phyloP scores from a whole-genome alignment of 2,888 invertebrate species.

The Chrysolina oricalcia region DNA sequence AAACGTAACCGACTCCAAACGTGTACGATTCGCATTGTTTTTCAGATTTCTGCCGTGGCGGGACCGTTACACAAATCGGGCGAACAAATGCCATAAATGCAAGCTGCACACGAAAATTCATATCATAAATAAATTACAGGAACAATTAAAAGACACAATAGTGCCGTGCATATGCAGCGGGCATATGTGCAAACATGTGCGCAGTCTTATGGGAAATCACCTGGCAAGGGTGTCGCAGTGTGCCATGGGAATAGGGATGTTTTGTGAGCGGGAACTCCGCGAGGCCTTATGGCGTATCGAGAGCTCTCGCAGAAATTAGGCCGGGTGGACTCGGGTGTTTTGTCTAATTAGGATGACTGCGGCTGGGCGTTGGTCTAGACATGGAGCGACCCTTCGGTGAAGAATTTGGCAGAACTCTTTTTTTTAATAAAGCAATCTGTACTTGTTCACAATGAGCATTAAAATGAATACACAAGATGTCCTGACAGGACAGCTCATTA shows the following conservation, averaged over 20 bases:
- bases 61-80: constrained; percentile 39
- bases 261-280: constrained; percentile 25
- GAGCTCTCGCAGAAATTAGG: constrained; percentile 29
- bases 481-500: no score
- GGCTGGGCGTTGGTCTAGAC: not conserved
- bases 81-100: constrained; percentile 50
- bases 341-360: constrained; percentile 17
- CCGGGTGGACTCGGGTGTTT: constrained; percentile 15
- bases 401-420: no score
- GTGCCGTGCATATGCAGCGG: constrained; percentile 64
- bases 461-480: no score
- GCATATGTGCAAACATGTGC: constrained; percentile 73
- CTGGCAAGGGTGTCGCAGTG: constrained; percentile 64
- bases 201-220: constrained; percentile 73
- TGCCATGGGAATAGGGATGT: constrained; percentile 66
- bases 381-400: not conserved
- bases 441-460: no score
- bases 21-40: constrained; percentile 13
- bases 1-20: not conserved
- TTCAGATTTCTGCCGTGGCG: constrained; percentile 4
- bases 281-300: constrained; percentile 27
- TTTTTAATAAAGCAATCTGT: no score
- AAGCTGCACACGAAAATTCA: constrained; percentile 67
- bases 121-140: constrained; percentile 71
- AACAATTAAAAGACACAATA: constrained; percentile 70